Base-by-base conservation (phyloP, 2,113 vertebrate species). In the Orthochromis malagaraziensis region DNA sequence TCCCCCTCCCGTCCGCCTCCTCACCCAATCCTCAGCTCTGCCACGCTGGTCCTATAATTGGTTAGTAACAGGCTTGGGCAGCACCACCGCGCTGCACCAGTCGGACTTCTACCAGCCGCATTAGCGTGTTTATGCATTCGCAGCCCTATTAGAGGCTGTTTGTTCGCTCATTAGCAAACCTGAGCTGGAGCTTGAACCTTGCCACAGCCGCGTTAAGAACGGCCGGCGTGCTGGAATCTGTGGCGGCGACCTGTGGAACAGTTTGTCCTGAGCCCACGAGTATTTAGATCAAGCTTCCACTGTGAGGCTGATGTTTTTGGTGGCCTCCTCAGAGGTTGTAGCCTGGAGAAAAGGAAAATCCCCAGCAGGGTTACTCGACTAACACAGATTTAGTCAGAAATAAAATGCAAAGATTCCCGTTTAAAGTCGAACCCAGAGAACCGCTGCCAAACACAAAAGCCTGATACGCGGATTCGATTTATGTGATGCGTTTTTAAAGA, bases 1-100 rank as follows among this genome's bases (percentile, higher is more conserved):
- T 9, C 19, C 19, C 16, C 53, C 60, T 38, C 49, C 12, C 58
- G 7, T 47, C 82, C 85, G 68, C 63, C 29, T 81, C 82, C 63
- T 77, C 40, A 33, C 79, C 68, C 68, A 75, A 68, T 54, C 88
- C 81, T 79, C 83, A 24, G 81, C 87, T 90, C 57, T 85, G 89
- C 89, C 89, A 80, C 68, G 82, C 89, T 84, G 58, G 65, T 85
- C 79, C 92, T 88, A 75, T 91, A 89, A 93, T 91, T 93, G 92
- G 90, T 65, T 84, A 82, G 87, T 92, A 90, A 92, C 90, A 88
- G 91, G 89, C 73, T 77, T 87, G 79, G 82, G 87, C 85, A 80
- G 87, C 85, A 11, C 87, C 83, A 26, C 82, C 87, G 83, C 82
- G 54, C 75, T 83, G 90, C 89, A 80, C 87, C 90, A 89, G 89